These are phyloP conservation scores for Tigriopus californicus DNA, from an alignment of 2,888 invertebrate species.

Conservation along the genomic window DNA sequence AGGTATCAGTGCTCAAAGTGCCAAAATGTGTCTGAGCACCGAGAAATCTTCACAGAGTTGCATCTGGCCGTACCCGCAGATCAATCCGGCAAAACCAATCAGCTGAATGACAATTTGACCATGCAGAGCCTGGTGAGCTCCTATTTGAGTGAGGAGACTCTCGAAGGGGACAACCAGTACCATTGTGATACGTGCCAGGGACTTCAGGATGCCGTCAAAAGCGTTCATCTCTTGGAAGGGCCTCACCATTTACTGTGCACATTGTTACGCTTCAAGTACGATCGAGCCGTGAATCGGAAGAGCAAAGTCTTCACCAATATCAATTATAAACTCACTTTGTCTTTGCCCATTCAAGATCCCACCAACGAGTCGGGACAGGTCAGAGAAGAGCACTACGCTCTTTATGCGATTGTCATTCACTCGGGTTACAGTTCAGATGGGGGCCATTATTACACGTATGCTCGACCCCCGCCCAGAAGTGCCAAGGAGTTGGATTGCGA, in stretches of 20 bases:
- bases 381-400: slow-evolving; percentile 37
- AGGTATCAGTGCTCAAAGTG: slow-evolving; percentile 55
- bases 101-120: slow-evolving; percentile 24
- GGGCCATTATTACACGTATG: slow-evolving; percentile 72
- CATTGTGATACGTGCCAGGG: slow-evolving; percentile 53
- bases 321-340: slow-evolving; percentile 25
- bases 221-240: slow-evolving; percentile 45
- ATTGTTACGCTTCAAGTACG: slow-evolving; percentile 57
- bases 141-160: slow-evolving; percentile 53
- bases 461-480: slow-evolving; percentile 24
- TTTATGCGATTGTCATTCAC: slow-evolving; percentile 69
- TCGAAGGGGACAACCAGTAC: slow-evolving; percentile 64
- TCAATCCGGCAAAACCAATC: neutral
- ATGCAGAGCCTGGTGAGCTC: slow-evolving; percentile 58
- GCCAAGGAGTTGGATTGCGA: slow-evolving; percentile 30
- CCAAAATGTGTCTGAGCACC: slow-evolving; percentile 46
- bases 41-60: slow-evolving; percentile 59
- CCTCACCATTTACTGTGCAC: slow-evolving; percentile 61
- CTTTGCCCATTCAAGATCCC: slow-evolving; percentile 23
- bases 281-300: slow-evolving; percentile 47
- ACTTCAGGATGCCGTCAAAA: slow-evolving; percentile 54
- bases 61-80: slow-evolving; percentile 26
- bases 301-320: slow-evolving; percentile 50
- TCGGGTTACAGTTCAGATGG: slow-evolving; percentile 61
- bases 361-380: neutral